These are phyloP conservation scores for Microtus montanus DNA, from an alignment of 2,113 vertebrate species.

Conservation along the genomic window DNA sequence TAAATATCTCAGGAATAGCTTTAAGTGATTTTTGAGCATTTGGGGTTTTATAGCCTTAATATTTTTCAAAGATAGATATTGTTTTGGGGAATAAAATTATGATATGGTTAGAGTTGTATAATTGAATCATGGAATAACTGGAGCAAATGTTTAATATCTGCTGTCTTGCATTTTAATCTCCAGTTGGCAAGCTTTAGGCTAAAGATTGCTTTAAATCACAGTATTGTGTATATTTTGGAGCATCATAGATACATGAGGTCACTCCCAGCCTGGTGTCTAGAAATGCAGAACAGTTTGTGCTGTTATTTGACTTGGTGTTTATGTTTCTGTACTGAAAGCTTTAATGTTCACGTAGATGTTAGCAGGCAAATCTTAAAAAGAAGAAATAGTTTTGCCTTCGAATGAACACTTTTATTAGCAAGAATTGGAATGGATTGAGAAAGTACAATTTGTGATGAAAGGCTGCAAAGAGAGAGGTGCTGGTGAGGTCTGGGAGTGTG, in stretches of 20 bases:
- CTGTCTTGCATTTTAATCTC: background rate
- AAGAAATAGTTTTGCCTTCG: background rate
- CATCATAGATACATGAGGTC: background rate
- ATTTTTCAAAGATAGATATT: constrained; percentile 18
- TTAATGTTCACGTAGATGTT: background rate
- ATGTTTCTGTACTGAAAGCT: background rate
- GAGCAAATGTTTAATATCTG: background rate
- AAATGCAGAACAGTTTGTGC: background rate
- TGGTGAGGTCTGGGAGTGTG: background rate
- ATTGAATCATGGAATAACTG: constrained; percentile 17
- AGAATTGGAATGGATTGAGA: background rate
- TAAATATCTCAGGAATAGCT: constrained; percentile 23
- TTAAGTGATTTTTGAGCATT: background rate
- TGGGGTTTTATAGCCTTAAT: background rate
- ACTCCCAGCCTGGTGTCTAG: background rate
- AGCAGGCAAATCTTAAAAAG: background rate
- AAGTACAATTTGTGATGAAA: background rate
- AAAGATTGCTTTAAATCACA: background rate
- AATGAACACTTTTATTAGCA: background rate
- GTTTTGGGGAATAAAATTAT: background rate
- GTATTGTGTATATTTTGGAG: background rate
- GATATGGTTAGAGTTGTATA: background rate
- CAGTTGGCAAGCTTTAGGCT: background rate
- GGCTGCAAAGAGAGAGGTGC: background rate
- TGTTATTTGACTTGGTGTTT: background rate